Base-by-base conservation (phyloP, 2,797 vertebrate genomes). In the Acropternis orthonyx region DNA sequence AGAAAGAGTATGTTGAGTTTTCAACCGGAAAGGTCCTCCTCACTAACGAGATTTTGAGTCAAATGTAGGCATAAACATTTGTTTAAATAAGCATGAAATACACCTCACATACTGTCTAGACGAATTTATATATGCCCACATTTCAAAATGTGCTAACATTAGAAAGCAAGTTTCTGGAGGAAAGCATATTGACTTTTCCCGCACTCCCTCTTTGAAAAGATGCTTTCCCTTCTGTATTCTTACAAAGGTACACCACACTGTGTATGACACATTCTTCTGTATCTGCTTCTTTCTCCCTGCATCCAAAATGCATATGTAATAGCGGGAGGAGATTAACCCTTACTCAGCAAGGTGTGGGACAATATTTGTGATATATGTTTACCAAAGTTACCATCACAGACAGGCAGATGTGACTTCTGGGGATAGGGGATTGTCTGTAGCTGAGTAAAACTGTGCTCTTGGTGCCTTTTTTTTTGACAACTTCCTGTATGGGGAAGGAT, bases 241-340 rank as follows among this genome's bases (percentile, higher is more conserved):
- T 17, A 44, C 0, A 1, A 65, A 66, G 34, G 14, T 17, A 32
- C 5, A 66, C 4, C 32, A 73, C 5, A 4, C 7, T 28, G 12
- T 2, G 3, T 7, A 46, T 4, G 19, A 3, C 30, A 26, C 2
- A 11, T 37, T 92, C 26, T 54, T 81, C 43, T 22, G 0, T 36
- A 79, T 27, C 39, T 55, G 49, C 32, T 55, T 27, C 7, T 32
- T 66, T 41, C n/a, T 69, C 18, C 30, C 49, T 36, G 30, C 23
- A 85, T 67, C 44, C 67, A 49, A 88, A 93, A 86, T 5, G 10
- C 1, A 0, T 27, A 52, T 8, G 11, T 44, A 71, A 37, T 9
- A 48, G 12, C 6, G 12, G 49, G 30, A 78, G 14, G 10, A 55
- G 21, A 75, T 32, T 36, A 91, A 49, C 10, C 28, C 67, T 79